Conservation (phyloP, 2,888 invertebrate species). For the Caenorhabditis sp. region DNA sequence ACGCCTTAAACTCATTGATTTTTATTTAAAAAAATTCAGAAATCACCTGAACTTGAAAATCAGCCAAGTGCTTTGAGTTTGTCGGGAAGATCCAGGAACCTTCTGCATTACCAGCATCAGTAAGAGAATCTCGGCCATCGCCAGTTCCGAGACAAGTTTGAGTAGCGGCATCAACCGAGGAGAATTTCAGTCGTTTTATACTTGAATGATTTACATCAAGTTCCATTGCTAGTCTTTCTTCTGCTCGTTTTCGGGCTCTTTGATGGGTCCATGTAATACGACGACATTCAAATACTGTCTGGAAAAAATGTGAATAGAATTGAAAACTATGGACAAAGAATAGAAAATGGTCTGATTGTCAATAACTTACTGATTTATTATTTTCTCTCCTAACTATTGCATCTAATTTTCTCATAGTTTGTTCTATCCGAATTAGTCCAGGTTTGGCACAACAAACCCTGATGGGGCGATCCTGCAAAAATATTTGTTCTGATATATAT, state of each 20-base stretch:
- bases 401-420: constrained; percentile 7
- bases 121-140: constrained; percentile 34
- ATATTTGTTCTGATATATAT: too few relatives aligned
- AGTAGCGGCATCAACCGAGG: neutral
- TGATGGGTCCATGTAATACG: constrained; percentile 35
- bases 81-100: neutral
- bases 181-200: neutral
- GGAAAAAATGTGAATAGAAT: neutral
- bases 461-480: constrained; percentile 3
- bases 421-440: constrained; percentile 1
- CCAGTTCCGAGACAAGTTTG: constrained; percentile 24
- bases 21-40: neutral
- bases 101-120: constrained; percentile 24
- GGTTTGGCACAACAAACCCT: constrained; percentile 2
- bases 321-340: too few relatives aligned
- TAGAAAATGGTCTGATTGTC: too few relatives aligned
- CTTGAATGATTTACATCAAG: neutral
- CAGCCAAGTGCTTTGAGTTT: neutral
- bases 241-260: constrained; percentile 18
- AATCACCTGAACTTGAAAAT: neutral
- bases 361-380: neutral
- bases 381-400: constrained; percentile 7
- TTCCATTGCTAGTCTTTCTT: neutral
- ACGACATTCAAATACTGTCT: constrained; percentile 18
- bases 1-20: constrained; percentile 12